Evolutionary conservation across 2,888 invertebrate genomes (phyloP).

Genomic region (Mimumesa dahlbomi): DNA sequence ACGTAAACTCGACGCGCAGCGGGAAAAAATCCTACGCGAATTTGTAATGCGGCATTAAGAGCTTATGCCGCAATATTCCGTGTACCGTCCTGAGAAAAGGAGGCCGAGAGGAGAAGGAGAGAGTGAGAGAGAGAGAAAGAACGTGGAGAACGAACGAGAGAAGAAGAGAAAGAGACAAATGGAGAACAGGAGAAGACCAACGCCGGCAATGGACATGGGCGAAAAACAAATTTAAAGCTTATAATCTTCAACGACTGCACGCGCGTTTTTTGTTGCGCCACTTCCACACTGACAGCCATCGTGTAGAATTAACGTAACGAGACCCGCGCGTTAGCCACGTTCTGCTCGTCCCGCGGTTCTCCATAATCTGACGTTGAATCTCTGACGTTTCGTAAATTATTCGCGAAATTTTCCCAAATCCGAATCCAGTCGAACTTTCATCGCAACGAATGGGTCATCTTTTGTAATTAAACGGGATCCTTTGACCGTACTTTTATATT

Average conservation of each 20-base stretch:
- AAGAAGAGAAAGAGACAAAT: background rate
- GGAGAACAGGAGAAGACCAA: background rate
- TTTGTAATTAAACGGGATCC: too few species aligned
- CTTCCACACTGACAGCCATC: background rate
- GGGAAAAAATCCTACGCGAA: conserved; percentile 51
- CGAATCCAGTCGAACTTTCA: too few species aligned
- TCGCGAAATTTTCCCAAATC: too few species aligned
- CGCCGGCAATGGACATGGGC: conserved; percentile 26
- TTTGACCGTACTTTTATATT: too few species aligned
- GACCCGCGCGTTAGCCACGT: too few species aligned
- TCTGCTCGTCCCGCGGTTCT: too few species aligned
- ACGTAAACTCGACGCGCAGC: conserved; percentile 23
- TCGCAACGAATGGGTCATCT: too few species aligned
- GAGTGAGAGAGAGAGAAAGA: background rate
- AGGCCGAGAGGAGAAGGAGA: conserved; percentile 1
- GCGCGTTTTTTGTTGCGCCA: conserved; percentile 9
- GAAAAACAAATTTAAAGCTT: conserved; percentile 53
- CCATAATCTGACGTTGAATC: too few species aligned
- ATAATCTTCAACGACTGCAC: conserved; percentile 20
- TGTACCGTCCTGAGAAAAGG: conserved; percentile 14
- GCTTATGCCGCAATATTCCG: conserved; percentile 46
- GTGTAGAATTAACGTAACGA: conserved; percentile 30
- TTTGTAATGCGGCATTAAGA: conserved; percentile 57
- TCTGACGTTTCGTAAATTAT: too few species aligned
- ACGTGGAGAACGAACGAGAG: background rate